Percentiles rank a stretch among this genome's conserved stretches.
Evolutionary conservation across 2,888 invertebrate genomes (phyloP).

Genomic region (Tenthredo mesomela): DNA sequence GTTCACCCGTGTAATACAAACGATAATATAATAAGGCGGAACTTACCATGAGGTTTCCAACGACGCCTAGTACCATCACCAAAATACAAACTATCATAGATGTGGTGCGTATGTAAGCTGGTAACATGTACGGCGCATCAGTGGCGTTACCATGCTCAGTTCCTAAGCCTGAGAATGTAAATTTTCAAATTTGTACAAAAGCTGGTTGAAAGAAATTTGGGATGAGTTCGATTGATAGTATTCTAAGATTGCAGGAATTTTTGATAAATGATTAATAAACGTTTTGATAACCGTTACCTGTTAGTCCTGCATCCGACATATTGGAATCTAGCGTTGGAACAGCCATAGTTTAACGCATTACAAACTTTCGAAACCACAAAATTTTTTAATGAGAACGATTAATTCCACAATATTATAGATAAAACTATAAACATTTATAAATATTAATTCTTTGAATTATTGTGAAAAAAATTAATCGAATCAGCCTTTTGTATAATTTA

Average conservation of each 20-base stretch:
- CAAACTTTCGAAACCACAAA: neutral
- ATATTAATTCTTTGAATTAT: neutral
- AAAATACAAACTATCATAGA: slow-evolving; percentile 93
- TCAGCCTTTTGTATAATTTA: slow-evolving; percentile 27
- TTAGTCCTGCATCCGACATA: neutral
- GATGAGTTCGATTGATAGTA: neutral
- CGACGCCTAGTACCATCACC: slow-evolving; percentile 93
- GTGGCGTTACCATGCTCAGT: slow-evolving; percentile 65
- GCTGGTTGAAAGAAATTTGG: neutral
- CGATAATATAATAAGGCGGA: slow-evolving; percentile 3
- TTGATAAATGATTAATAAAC: neutral
- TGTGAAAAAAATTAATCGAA: neutral
- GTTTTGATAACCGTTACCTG: neutral
- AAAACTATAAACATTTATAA: neutral
- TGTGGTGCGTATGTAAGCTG: slow-evolving; percentile 91
- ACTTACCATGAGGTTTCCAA: slow-evolving; percentile 92
- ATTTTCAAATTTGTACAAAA: neutral
- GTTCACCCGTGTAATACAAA: slow-evolving; percentile 10
- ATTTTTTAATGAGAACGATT: neutral
- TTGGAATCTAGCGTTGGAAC: slow-evolving; percentile 1
- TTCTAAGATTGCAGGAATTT: neutral
- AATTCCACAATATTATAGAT: neutral
- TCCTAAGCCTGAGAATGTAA: neutral
- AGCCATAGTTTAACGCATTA: neutral
- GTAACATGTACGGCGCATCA: slow-evolving; percentile 80